Percentiles rank a stretch among this genome's conserved stretches.
These are phyloP conservation scores for Pterophyllum scalare DNA, from an alignment of 2,113 vertebrate genomes.

Conservation along the genomic window DNA sequence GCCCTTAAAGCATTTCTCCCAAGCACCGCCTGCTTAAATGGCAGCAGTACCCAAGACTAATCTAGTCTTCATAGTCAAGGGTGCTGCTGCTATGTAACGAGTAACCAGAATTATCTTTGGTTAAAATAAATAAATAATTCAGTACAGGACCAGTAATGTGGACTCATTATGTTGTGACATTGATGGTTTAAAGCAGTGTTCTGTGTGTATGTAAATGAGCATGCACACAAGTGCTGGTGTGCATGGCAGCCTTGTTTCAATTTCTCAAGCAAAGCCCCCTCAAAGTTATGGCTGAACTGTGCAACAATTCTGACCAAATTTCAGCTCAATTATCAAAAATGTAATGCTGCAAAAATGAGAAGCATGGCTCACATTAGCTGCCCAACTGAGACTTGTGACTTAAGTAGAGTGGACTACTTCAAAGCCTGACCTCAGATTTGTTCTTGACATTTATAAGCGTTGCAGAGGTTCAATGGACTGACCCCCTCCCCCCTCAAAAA, in stretches of 20 bases:
- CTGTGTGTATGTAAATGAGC: neutral
- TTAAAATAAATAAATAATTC: neutral
- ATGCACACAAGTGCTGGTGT: neutral
- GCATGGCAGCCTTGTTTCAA: neutral
- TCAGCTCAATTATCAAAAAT: neutral
- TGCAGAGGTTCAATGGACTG: neutral
- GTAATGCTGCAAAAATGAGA: neutral
- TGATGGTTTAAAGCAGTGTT: neutral
- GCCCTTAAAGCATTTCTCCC: conserved; percentile 29
- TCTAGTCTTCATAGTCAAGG: conserved; percentile 1
- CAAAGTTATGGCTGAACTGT: conserved; percentile 14
- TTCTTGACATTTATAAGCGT: neutral
- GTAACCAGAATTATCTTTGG: neutral
- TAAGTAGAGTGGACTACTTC: conserved; percentile 10
- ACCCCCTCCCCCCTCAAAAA: neutral
- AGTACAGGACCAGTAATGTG: neutral
- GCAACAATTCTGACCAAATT: conserved; percentile 32
- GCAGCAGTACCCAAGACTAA: neutral
- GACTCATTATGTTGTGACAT: neutral
- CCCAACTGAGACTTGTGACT: conserved; percentile 28
- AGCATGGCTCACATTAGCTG: conserved; percentile 21
- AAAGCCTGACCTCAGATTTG: neutral
- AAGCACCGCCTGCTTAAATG: neutral
- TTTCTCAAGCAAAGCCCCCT: conserved; percentile 21
- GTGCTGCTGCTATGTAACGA: neutral